These are phyloP conservation scores for Thermophis baileyi DNA, from an alignment of 2,113 vertebrate genomes.

Conservation along the genomic window DNA sequence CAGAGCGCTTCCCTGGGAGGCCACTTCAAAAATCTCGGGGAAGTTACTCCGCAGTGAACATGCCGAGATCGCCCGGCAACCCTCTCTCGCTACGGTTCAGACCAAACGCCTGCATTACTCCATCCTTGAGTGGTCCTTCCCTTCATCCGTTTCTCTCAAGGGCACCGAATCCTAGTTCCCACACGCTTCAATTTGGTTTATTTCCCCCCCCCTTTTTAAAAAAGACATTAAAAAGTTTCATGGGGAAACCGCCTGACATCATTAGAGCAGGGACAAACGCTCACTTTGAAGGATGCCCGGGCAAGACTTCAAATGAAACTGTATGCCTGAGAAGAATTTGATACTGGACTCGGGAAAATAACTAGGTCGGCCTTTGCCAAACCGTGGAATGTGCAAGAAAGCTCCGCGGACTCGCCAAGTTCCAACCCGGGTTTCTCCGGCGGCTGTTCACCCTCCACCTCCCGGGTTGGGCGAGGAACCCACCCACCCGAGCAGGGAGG, in stretches of 20 bases:
- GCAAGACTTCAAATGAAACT: constrained; percentile 83
- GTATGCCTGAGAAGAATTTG: constrained; percentile 78
- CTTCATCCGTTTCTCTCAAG: background rate
- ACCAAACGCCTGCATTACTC: background rate
- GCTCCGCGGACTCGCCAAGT: constrained; percentile 62
- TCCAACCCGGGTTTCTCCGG: background rate
- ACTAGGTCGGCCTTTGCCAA: constrained; percentile 73
- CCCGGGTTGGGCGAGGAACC: background rate
- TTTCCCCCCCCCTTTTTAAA: background rate
- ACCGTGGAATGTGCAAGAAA: constrained; percentile 74
- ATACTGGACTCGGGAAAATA: constrained; percentile 77
- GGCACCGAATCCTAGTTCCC: constrained; percentile 17
- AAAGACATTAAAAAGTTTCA: constrained; percentile 68
- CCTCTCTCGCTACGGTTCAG: background rate
- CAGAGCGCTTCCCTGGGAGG: background rate
- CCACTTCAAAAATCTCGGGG: background rate
- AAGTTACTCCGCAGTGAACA: background rate
- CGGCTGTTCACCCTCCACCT: background rate
- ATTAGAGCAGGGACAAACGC: constrained; percentile 71
- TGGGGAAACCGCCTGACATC: constrained; percentile 80
- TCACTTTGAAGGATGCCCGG: constrained; percentile 79
- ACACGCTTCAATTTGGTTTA: constrained; percentile 70
- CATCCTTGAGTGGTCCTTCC: background rate
- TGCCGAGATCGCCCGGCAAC: background rate
- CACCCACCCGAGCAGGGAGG: background rate